Conservation (phyloP, 2,888 invertebrate species). For the Platycheirus rosarum region DNA sequence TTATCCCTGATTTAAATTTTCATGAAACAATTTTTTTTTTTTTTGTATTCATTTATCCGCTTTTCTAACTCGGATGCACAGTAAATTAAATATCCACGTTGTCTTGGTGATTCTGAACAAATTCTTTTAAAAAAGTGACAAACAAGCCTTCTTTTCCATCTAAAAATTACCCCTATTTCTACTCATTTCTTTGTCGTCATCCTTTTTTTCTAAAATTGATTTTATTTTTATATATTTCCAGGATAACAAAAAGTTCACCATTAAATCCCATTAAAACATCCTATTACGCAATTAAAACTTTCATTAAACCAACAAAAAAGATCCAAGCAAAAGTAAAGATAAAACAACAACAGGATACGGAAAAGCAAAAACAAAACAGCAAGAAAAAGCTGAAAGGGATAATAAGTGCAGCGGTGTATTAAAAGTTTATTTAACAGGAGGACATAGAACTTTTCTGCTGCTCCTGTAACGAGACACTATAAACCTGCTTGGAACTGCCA, state of each 20-base stretch:
- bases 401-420: conserved; percentile 62
- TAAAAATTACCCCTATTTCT: neutral
- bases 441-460: conserved; percentile 30
- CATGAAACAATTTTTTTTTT: too few species aligned
- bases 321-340: conserved; percentile 6
- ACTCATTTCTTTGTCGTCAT: neutral
- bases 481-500: conserved; percentile 14
- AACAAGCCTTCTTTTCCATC: conserved; percentile 1
- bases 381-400: conserved; percentile 15
- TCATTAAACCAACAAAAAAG: conserved; percentile 65
- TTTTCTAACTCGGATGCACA: conserved; percentile 31
- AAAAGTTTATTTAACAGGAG: conserved; percentile 70
- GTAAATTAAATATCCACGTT: conserved; percentile 40
- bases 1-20: too few species aligned
- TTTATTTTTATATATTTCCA: conserved; percentile 49
- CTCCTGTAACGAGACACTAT: conserved; percentile 28
- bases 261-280: conserved; percentile 60
- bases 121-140: conserved; percentile 54
- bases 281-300: conserved; percentile 68
- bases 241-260: conserved; percentile 62
- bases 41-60: too few species aligned
- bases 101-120: conserved; percentile 7
- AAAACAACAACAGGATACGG: neutral
- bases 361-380: neutral
- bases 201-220: conserved; percentile 29